Percentiles rank a stretch among this genome's conserved stretches.
Evolutionary conservation across 2,797 vertebrate species (phyloP).

Genomic region (Taeniopygia guttata): DNA sequence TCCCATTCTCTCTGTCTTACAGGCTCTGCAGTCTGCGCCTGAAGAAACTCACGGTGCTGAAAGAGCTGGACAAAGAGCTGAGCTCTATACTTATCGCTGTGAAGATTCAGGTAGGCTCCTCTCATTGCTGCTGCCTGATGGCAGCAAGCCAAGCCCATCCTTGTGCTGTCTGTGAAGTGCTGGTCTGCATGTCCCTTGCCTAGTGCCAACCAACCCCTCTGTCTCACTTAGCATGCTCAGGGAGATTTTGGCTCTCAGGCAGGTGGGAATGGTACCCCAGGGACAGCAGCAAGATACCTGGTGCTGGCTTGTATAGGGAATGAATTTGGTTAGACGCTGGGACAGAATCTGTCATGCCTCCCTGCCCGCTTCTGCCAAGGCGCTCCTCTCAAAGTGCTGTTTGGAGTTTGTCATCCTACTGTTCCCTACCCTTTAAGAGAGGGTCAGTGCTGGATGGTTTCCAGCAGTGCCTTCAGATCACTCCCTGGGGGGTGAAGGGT

Average conservation of each 20-base stretch:
- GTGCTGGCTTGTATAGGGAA: neutral
- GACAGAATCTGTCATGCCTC: neutral
- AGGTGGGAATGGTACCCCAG: neutral
- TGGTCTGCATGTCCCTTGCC: neutral
- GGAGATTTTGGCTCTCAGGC: neutral
- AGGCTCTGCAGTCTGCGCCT: constrained; percentile 92
- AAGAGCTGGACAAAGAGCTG: constrained; percentile 92
- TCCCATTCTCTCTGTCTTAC: constrained; percentile 69
- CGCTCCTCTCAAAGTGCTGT: neutral
- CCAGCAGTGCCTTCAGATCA: neutral
- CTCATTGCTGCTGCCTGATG: neutral
- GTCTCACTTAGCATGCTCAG: neutral
- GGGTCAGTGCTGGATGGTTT: neutral
- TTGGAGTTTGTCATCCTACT: neutral
- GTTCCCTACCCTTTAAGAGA: neutral
- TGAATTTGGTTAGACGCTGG: neutral
- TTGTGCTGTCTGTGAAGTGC: neutral
- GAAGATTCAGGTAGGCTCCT: constrained; percentile 86
- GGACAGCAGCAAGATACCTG: neutral
- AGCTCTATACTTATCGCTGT: constrained; percentile 92
- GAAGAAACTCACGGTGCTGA: constrained; percentile 91
- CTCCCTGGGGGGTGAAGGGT: neutral
- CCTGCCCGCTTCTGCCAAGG: neutral
- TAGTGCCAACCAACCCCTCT: neutral
- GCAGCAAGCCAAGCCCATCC: neutral